Conservation (phyloP, 1,140 invertebrate species). For the Papilio polytes region DNA sequence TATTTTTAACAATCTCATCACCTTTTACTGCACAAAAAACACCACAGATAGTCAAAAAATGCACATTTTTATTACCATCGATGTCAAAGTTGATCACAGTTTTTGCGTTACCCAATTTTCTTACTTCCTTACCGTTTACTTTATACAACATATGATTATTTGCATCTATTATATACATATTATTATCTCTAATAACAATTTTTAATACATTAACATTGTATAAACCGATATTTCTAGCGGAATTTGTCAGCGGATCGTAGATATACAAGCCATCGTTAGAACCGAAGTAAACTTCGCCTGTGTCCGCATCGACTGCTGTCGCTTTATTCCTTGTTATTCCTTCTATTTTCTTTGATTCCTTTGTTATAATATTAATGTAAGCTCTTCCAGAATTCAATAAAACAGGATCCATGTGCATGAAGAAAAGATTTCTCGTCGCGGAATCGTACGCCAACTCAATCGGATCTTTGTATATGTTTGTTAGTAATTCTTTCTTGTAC, state of each 20-base stretch:
- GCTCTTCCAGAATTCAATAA: constrained; percentile 75
- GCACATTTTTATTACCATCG: constrained; percentile 65
- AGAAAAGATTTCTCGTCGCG: constrained; percentile 68
- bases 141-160: constrained; percentile 75
- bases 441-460: constrained; percentile 76
- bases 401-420: constrained; percentile 76
- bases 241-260: constrained; percentile 65
- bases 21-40: constrained; percentile 65
- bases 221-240: constrained; percentile 64
- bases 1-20: constrained; percentile 67
- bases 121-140: constrained; percentile 54
- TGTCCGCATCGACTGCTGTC: constrained; percentile 67
- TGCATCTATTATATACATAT: constrained; percentile 72
- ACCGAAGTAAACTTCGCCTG: constrained; percentile 74
- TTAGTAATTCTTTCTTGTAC: constrained; percentile 70
- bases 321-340: constrained; percentile 75
- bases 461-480: constrained; percentile 58
- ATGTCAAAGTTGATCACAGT: constrained; percentile 73
- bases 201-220: constrained; percentile 76
- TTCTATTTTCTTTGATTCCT: constrained; percentile 62
- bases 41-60: constrained; percentile 73
- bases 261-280: constrained; percentile 74
- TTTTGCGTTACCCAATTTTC: constrained; percentile 60
- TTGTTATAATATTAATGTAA: constrained; percentile 69
- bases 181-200: constrained; percentile 70